Percentiles rank a stretch among this genome's conserved stretches.
Evolutionary conservation across 1,140 invertebrate species (phyloP).

Genomic region (Rhagoletis zephyria): DNA sequence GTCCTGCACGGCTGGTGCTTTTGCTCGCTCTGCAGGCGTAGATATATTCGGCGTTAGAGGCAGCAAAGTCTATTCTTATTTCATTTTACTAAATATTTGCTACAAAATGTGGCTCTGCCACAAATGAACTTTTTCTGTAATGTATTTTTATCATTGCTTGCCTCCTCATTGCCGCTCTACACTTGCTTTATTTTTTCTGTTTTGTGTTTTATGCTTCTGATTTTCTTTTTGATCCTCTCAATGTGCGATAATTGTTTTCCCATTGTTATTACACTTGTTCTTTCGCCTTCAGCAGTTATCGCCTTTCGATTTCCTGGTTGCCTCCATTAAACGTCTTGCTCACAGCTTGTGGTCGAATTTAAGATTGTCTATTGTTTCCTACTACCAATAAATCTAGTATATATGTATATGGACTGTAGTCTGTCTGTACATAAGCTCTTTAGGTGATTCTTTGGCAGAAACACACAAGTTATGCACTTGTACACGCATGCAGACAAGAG

Average conservation of each 20-base stretch:
- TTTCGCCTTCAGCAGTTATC: slow-evolving; percentile 39
- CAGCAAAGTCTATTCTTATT: too few relatives aligned
- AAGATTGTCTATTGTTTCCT: not conserved
- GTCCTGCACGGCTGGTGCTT: not conserved
- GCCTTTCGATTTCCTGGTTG: not conserved
- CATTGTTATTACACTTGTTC: not conserved
- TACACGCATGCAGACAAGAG: too few relatives aligned
- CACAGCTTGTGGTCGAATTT: slow-evolving; percentile 30
- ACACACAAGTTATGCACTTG: too few relatives aligned
- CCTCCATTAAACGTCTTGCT: not conserved
- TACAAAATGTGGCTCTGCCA: too few relatives aligned
- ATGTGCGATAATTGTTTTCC: slow-evolving; percentile 39
- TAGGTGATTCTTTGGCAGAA: not conserved
- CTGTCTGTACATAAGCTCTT: not conserved
- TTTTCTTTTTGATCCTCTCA: not conserved
- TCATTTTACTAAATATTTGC: too few relatives aligned
- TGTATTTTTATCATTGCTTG: too few relatives aligned
- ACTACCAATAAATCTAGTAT: not conserved
- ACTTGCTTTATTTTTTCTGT: too few relatives aligned
- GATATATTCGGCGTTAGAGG: not conserved
- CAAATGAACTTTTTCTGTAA: too few relatives aligned
- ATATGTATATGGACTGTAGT: not conserved
- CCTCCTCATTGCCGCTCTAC: too few relatives aligned
- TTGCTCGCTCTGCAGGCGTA: not conserved
- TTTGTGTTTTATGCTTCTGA: not conserved